These are phyloP conservation scores for Chaetodon trifasciatus DNA, from an alignment of 2,797 vertebrate genomes.

Conservation along the genomic window DNA sequence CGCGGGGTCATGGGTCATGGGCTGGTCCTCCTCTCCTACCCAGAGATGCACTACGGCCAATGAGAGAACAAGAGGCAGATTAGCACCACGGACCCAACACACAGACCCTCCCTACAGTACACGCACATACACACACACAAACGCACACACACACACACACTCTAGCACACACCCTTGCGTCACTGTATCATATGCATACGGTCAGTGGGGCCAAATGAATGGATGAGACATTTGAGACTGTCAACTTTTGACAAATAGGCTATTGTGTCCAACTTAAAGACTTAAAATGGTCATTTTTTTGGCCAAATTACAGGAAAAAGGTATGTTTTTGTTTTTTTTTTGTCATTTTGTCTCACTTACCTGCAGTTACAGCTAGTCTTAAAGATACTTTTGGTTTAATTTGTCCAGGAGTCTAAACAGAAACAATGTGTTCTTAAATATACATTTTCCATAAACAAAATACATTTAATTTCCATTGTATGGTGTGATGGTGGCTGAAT, in stretches of 20 bases:
- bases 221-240: conserved; percentile 19
- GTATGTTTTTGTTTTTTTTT: too few species aligned
- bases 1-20: conserved; percentile 81
- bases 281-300: neutral
- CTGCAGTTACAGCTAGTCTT: neutral
- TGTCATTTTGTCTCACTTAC: neutral
- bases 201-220: conserved; percentile 31
- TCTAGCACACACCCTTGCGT: neutral
- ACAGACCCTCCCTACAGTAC: conserved; percentile 48
- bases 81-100: conserved; percentile 78
- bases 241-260: conserved; percentile 3
- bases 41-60: conserved; percentile 88
- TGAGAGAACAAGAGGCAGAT: conserved; percentile 85
- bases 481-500: neutral
- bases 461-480: neutral
- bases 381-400: neutral
- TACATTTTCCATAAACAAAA: neutral
- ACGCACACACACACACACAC: conserved; percentile 35
- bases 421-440: neutral
- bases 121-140: conserved; percentile 44
- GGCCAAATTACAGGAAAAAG: neutral
- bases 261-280: neutral
- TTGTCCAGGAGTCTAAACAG: neutral
- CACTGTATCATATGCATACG: conserved; percentile 18
- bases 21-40: conserved; percentile 87